A percentile compares a stretch with the other conserved stretches of the same genome.
Conservation (phyloP, 2,888 invertebrate genomes). For the Acrobasis suavella region DNA sequence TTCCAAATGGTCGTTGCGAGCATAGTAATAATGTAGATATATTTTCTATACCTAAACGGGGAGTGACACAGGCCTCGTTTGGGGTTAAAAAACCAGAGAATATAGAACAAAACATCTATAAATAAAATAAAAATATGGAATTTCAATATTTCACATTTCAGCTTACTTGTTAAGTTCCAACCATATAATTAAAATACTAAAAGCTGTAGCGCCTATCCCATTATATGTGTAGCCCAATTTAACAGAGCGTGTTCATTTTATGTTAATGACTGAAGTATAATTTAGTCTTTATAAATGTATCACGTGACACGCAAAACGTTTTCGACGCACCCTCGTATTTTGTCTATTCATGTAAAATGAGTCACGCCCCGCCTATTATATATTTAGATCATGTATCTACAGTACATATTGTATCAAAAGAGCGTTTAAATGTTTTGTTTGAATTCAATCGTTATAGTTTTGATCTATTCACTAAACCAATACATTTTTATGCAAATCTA, state of each 20-base stretch:
- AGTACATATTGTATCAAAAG: neutral
- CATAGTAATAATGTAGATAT: too few species aligned
- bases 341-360: constrained; percentile 4
- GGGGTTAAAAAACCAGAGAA: too few species aligned
- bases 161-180: neutral
- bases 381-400: neutral
- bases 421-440: neutral
- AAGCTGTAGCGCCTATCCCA: neutral
- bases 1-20: too few species aligned
- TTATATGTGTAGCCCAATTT: neutral
- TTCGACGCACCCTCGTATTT: constrained; percentile 11
- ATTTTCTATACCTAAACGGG: too few species aligned
- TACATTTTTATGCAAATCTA: too few species aligned
- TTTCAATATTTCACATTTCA: too few species aligned
- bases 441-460: neutral
- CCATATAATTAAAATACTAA: neutral
- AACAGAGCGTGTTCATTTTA: neutral
- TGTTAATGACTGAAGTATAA: constrained; percentile 6
- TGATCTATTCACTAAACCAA: too few species aligned
- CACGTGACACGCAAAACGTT: constrained; percentile 7
- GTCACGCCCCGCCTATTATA: constrained; percentile 1
- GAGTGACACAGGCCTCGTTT: too few species aligned
- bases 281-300: constrained; percentile 6
- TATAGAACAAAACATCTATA: too few species aligned
- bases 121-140: too few species aligned